These are phyloP conservation scores for Rhopalosiphum nymphaeae DNA, from an alignment of 2,888 invertebrate species.

Conservation along the genomic window DNA sequence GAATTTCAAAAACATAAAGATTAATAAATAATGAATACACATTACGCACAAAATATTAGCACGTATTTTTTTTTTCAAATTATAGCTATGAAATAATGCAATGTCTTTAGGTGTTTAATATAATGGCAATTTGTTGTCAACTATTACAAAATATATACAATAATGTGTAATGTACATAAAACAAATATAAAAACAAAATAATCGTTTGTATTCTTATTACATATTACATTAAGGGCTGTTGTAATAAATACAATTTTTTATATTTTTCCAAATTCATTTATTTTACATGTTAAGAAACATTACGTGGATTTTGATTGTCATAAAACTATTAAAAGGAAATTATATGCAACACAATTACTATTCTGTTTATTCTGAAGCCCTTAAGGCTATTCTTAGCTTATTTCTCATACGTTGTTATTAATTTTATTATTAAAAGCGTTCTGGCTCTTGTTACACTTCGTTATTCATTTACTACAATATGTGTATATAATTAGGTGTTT, in stretches of 20 bases:
- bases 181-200: background rate
- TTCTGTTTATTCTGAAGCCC: background rate
- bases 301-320: background rate
- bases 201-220: background rate
- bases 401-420: background rate
- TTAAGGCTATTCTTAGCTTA: background rate
- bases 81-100: background rate
- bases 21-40: background rate
- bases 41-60: background rate
- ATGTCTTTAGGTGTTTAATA: background rate
- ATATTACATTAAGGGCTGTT: background rate
- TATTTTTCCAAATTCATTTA: background rate
- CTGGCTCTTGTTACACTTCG: background rate
- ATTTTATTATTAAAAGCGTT: background rate
- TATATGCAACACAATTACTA: background rate
- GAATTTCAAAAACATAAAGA: background rate
- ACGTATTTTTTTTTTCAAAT: background rate
- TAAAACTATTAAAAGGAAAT: background rate
- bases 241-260: background rate
- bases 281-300: background rate
- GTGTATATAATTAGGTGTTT: background rate
- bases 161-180: background rate
- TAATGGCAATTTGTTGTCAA: background rate
- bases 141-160: background rate
- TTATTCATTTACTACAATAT: background rate